These are phyloP conservation scores for Acleris emargana DNA, from an alignment of 2,888 invertebrate species.

Conservation along the genomic window DNA sequence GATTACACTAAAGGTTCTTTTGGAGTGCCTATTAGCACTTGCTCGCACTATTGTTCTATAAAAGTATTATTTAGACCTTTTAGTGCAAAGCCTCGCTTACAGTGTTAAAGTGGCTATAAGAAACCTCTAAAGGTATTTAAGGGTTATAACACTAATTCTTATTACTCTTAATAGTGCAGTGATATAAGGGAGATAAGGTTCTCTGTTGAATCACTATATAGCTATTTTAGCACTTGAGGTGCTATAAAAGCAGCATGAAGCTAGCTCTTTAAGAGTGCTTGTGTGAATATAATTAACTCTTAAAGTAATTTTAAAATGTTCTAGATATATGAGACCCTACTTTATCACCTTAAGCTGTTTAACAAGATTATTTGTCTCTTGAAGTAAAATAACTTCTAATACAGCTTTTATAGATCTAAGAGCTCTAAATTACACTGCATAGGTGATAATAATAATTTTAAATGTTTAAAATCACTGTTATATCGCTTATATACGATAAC, in stretches of 20 bases:
- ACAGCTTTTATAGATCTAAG: neutral
- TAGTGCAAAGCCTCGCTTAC: neutral
- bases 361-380: neutral
- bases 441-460: slow-evolving; percentile 2
- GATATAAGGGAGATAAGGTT: neutral
- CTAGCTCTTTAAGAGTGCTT: slow-evolving; percentile 3
- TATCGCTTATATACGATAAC: neutral
- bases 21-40: neutral
- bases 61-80: neutral
- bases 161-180: slow-evolving; percentile 4
- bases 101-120: slow-evolving; percentile 3
- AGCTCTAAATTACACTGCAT: neutral
- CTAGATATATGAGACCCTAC: neutral
- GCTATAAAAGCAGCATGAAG: neutral
- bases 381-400: neutral
- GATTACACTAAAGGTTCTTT: slow-evolving; percentile 2
- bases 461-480: neutral
- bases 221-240: neutral
- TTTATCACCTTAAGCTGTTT: slow-evolving; percentile 1
- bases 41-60: neutral
- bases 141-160: neutral
- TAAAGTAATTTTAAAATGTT: neutral
- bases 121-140: neutral
- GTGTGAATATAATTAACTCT: neutral
- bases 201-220: no score